Percentiles rank a stretch among this genome's conserved stretches.
phyloP scores from a whole-genome alignment of 1,140 invertebrate genomes.

The Pseudomyrmex sp. region DNA sequence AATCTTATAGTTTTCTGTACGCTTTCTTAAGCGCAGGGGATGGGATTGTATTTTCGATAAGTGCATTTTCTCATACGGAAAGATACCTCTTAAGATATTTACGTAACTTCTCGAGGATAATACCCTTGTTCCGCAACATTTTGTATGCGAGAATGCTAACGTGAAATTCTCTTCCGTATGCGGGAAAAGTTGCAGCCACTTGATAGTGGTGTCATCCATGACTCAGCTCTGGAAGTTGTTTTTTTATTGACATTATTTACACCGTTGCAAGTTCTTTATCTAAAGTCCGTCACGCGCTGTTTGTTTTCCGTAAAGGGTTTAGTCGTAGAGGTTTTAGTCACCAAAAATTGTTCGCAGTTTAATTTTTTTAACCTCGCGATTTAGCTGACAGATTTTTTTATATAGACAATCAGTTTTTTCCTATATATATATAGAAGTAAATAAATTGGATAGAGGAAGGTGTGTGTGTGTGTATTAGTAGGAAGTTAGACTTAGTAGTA shows the following conservation, averaged over 20 bases:
- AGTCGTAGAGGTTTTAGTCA: neutral
- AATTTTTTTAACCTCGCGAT: neutral
- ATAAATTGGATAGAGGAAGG: too few species aligned
- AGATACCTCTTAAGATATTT: neutral
- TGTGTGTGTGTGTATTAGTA: too few species aligned
- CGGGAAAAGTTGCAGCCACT: neutral
- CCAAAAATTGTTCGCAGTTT: neutral
- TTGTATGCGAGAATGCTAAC: conserved; percentile 28
- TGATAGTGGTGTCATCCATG: neutral
- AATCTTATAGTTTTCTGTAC: neutral
- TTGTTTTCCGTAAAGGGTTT: neutral
- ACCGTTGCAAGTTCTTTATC: neutral
- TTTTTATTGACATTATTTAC: neutral
- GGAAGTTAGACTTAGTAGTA: too few species aligned
- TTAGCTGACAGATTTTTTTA: neutral
- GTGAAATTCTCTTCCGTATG: neutral
- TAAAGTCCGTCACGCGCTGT: conserved; percentile 5
- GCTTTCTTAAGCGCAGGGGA: neutral
- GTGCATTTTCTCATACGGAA: neutral
- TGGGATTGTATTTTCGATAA: neutral
- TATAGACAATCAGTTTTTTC: too few species aligned
- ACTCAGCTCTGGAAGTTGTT: neutral
- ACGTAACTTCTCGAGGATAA: neutral
- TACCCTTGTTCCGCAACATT: neutral
- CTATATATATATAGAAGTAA: too few species aligned